Evolutionary conservation across 2,797 vertebrate species (phyloP).

Genomic region (Mus caroli): DNA sequence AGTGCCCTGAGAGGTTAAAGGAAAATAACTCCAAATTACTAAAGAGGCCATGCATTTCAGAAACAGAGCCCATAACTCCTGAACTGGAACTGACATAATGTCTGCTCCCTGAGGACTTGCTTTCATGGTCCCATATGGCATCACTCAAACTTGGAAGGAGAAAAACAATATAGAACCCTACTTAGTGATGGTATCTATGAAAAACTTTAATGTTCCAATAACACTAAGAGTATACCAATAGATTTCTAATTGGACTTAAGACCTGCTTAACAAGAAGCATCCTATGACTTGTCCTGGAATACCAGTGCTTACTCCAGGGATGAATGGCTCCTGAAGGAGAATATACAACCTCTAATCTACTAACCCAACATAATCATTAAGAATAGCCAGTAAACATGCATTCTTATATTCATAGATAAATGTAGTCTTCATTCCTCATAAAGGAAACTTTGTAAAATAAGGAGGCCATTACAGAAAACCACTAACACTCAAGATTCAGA

Average conservation of each 20-base stretch:
- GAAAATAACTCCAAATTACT: neutral
- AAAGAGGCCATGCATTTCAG: neutral
- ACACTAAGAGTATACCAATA: neutral
- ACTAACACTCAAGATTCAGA: neutral
- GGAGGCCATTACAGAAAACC: neutral
- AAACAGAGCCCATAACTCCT: neutral
- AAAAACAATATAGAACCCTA: neutral
- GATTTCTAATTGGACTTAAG: neutral
- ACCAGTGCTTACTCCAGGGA: neutral
- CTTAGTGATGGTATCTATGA: neutral
- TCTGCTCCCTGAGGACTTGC: neutral
- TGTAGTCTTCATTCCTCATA: neutral
- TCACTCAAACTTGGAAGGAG: neutral
- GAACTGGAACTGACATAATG: neutral
- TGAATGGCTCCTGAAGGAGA: neutral
- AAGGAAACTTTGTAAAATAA: neutral
- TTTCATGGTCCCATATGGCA: neutral
- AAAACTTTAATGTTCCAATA: neutral
- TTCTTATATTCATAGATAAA: neutral
- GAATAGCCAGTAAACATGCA: neutral
- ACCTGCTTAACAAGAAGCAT: neutral
- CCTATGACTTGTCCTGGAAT: neutral
- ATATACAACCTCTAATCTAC: neutral
- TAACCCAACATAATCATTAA: neutral
- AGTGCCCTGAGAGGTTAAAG: neutral